These are phyloP conservation scores for Pocota personata DNA, from an alignment of 2,888 invertebrate species.

Conservation along the genomic window DNA sequence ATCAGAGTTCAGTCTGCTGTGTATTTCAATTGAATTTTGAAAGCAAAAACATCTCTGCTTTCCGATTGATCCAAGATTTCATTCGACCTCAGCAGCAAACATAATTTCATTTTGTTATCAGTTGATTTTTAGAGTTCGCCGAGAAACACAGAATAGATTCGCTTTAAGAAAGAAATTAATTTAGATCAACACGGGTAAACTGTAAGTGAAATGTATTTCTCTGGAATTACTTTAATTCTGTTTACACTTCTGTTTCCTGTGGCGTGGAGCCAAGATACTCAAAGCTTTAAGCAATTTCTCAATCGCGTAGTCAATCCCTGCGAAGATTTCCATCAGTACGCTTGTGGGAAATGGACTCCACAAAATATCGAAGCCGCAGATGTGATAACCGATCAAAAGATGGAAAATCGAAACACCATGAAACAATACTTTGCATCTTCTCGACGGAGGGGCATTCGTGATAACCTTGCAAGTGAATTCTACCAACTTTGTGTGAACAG, in stretches of 20 bases:
- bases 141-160: neutral
- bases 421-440: conserved; percentile 72
- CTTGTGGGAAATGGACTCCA: conserved; percentile 81
- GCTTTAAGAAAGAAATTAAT: neutral
- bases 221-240: neutral
- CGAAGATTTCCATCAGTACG: conserved; percentile 81
- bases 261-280: conserved; percentile 4
- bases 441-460: neutral
- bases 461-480: conserved; percentile 35
- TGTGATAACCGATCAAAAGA: conserved; percentile 45
- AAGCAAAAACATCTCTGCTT: neutral
- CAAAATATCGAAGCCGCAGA: conserved; percentile 75
- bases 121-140: neutral
- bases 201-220: conserved; percentile 10
- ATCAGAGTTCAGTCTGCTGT: too few relatives aligned
- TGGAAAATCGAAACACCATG: conserved; percentile 79
- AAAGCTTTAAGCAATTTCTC: conserved; percentile 24
- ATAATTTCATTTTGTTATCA: neutral
- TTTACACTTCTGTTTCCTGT: neutral
- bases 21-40: too few relatives aligned
- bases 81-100: neutral
- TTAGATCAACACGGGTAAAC: neutral
- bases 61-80: neutral
- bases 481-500: conserved; percentile 46
- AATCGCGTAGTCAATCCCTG: conserved; percentile 75